Evolutionary conservation across 37 sponge, comb jelly and placozoan genomes (phyloP), one percentile per base, ranked within the genome.

Genomic region (Hormiphora californensis): DNA sequence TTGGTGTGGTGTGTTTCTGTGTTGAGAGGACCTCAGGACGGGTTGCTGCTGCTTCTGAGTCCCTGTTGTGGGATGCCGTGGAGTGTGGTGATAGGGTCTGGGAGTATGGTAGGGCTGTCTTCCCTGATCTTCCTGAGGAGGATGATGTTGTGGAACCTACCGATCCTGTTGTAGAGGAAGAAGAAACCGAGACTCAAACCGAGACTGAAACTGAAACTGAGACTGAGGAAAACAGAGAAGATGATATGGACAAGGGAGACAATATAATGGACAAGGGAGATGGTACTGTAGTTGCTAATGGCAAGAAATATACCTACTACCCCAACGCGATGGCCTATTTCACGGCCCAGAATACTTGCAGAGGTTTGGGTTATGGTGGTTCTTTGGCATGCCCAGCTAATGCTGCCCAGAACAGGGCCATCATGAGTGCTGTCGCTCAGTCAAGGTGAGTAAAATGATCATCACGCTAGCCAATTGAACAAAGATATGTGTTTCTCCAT

Each of bases 1-100:
- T 57, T 23, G 61, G 61, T 21, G 61, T 57, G 61, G 27, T 57
- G 61, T 57, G 61, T 57, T 4, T 57, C 30, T 57, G 61, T 57
- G 61, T 57, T 5, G n/a, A 57, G 30, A 23, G 30, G 4, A 12
- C 7, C 22, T 19, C 17, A 5, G 61, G 61, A 5, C 61, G n/a
- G n/a, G 30, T 30, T 4, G 61, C 30, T 28, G 17, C 27, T 4
- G 17, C 30, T 12, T 28, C 30, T 57, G 30, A 57, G 23, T 30
- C n/a, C 21, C 27, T 57, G 30, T 28, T 57, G 4, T 57, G 61
- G 61, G 61, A 57, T 12, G 61, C 4, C 27, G 30, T 19, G 61
- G 61, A 57, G 30, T 57, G 61, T 15, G n/a, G 30, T 5, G 61
- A 4, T 57, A 23, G 27, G 27, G 17, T 19, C 3, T 57, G 61